Conservation (phyloP, 2,888 invertebrate species). For the Diadegma fenestrale region DNA sequence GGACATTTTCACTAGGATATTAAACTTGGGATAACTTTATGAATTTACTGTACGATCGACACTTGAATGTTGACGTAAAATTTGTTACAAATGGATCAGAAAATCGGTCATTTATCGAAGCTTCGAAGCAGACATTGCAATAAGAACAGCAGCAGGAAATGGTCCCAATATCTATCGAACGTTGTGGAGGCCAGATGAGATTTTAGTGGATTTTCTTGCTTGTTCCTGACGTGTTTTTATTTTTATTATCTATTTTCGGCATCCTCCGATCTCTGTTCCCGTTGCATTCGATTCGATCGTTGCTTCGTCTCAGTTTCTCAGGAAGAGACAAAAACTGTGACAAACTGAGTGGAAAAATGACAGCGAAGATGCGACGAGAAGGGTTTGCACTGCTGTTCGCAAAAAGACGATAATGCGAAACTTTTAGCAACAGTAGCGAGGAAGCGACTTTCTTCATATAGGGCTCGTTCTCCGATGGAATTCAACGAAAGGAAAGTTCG, state of each 20-base stretch:
- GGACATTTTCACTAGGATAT: not conserved
- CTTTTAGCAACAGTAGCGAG: not conserved
- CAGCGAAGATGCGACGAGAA: slow-evolving; percentile 15
- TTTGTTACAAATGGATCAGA: not conserved
- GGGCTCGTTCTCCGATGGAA: not conserved
- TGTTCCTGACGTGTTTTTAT: not conserved
- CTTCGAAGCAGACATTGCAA: not conserved
- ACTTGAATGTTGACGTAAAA: not conserved
- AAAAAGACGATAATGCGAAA: slow-evolving; percentile 16
- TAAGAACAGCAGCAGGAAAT: not conserved
- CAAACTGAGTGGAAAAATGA: slow-evolving; percentile 9
- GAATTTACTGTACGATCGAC: not conserved
- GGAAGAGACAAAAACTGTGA: slow-evolving; percentile 3
- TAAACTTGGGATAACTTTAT: not conserved
- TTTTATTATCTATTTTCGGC: not conserved
- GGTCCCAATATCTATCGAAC: not conserved
- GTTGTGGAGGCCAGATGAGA: not conserved
- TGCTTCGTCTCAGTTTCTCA: not conserved
- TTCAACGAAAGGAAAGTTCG: slow-evolving; percentile 8
- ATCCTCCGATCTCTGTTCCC: not conserved
- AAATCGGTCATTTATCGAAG: not conserved
- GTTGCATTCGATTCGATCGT: not conserved
- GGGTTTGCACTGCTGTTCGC: not conserved
- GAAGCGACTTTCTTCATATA: slow-evolving; percentile 4
- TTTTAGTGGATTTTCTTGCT: not conserved